Base-by-base conservation (phyloP, 2,797 vertebrate genomes). In the Apogon hyalosoma region DNA sequence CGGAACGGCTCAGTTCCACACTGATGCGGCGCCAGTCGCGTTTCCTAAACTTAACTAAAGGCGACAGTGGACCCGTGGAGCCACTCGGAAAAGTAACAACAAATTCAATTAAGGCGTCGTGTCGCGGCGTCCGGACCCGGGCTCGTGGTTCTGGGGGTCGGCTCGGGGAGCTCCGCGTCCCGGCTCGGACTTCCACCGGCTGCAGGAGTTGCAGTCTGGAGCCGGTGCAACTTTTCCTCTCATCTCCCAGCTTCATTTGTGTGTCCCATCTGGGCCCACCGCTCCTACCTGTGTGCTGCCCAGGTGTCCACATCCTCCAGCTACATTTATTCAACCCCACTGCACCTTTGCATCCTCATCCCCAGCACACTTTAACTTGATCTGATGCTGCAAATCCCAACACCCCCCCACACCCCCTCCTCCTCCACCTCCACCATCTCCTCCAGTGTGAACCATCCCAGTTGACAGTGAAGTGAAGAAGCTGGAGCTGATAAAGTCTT, bases 31-130 rank as follows among this genome's bases (percentile, higher is more conserved):
- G n/a, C n/a, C n/a, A 48, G 46, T 81, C 66, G 62, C 68, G 46
- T 75, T 59, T 66, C 56, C 53, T 68, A 77, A 89, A 88, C 2
- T 24, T n/a, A n/a, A n/a, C n/a, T n/a, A n/a, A n/a, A n/a, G n/a
- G n/a, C n/a, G n/a, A n/a, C n/a, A n/a, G n/a, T n/a, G n/a, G n/a
- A n/a, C n/a, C n/a, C n/a, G n/a, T n/a, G n/a, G n/a, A n/a, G n/a
- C n/a, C n/a, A n/a, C n/a, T n/a, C n/a, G n/a, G 4, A 57, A 71
- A 86, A 83, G 78, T 84, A 38, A 40, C 51, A n/a, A 41, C 18
- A 10, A 2, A 52, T 46, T 11, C 6, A 33, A 19, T 41, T 4
- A 31, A 65, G 13, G 21, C 36, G 28, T 14, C 8, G 11, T 6
- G n/a, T 15, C 56, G 55, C 6, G 0, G 2, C 13, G 19, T 45